Percentiles rank a stretch among this genome's conserved stretches.
Evolutionary conservation across 37 sponge, comb jelly and placozoan species (phyloP).

Genomic region (Chondrosia reniformis): DNA sequence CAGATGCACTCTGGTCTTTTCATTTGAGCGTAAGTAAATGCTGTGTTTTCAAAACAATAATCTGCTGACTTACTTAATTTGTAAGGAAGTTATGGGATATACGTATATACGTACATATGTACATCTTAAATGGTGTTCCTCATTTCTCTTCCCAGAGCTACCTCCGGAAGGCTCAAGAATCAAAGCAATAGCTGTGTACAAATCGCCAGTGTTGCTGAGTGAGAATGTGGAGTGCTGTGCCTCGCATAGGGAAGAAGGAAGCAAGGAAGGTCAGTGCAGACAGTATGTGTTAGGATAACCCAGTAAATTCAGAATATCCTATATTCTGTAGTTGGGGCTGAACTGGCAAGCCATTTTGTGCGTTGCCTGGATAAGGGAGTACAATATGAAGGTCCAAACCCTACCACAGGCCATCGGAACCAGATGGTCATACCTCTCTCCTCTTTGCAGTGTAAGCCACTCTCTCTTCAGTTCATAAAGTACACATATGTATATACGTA

Average conservation of each 20-base stretch:
- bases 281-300: neutral
- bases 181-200: neutral
- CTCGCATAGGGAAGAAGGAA: neutral
- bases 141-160: neutral
- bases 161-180: neutral
- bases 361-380: neutral
- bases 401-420: conserved; percentile 25
- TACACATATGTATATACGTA: too few relatives aligned
- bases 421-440: conserved; percentile 42
- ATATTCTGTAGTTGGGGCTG: neutral
- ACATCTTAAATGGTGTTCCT: too few relatives aligned
- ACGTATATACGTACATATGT: neutral
- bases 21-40: conserved; percentile 12
- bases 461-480: too few relatives aligned
- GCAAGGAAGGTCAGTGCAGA: neutral
- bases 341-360: conserved; percentile 1
- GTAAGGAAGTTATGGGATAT: neutral
- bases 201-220: conserved; percentile 5
- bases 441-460: conserved; percentile 32
- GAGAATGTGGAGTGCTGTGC: conserved; percentile 21
- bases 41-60: too few relatives aligned
- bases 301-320: neutral
- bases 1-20: neutral
- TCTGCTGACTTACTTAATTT: too few relatives aligned
- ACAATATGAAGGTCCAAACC: neutral